Base-by-base conservation (phyloP, 2,113 vertebrate genomes). In the Psilopsiagon aymara region DNA sequence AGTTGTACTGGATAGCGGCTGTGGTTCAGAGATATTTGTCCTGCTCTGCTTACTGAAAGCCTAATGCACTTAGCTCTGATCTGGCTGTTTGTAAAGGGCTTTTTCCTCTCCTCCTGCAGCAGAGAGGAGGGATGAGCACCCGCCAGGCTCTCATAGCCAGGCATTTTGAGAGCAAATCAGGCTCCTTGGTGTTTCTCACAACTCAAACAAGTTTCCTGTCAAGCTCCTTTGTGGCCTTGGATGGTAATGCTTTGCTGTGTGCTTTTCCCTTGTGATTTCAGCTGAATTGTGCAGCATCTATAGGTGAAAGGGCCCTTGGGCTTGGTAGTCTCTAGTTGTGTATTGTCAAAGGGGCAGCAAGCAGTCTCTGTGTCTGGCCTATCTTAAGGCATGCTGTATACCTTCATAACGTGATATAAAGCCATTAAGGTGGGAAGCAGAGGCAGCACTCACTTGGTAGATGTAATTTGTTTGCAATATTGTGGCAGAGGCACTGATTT, bases 101-200 rank as follows among this genome's bases (percentile, higher is more conserved):
- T 84, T 92, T 86, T 90, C 76, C 80, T 77, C 77, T 63, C 51
- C 21, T 74, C 9, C 47, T 82, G 75, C 76, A 70, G 86, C 62
- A 76, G 73, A 39, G 60, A 43, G 82, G 57, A 82, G 55, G 60
- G 62, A 3, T 62, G 4, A 74, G 39, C 69, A 43, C 53, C 43
- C 44, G 13, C 0, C 0, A 87, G 60, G 43, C 57, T 74, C 1
- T 35, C 10, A 3, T 18, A 66, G 33, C 27, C 1, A 14, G 62
- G 44, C 59, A n/a, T 73, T 84, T 73, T 37, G 66, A 37, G 77
- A 53, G 69, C 39, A 79, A 57, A 74, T 46, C 2, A 1, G 55
- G 21, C 57, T 89, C 0, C 0, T 49, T 75, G 10, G 27, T 51
- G 74, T 41, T 28, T 39, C 43, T 90, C 52, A 20, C 1, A 3